phyloP scores from a whole-genome alignment of 2,888 invertebrate genomes.

The Megaustenia siamemsis region DNA sequence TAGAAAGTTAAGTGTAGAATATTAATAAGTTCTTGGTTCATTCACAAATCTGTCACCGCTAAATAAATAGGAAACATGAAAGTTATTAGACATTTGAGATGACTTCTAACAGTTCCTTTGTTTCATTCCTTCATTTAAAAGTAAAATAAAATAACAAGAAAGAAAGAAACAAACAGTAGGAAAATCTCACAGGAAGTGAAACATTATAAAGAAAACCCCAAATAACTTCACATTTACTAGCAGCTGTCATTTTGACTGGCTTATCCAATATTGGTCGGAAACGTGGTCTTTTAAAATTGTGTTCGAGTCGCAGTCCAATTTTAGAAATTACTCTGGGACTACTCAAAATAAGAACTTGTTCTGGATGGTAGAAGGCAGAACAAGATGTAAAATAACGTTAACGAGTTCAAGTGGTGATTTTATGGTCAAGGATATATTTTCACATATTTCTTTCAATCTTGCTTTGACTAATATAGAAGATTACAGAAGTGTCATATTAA shows the following conservation, averaged over 20 bases:
- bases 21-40: too few species aligned
- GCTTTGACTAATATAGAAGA: too few species aligned
- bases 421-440: too few species aligned
- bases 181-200: neutral
- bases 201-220: neutral
- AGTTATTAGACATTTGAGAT: too few species aligned
- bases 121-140: too few species aligned
- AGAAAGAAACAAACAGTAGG: neutral
- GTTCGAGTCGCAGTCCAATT: neutral
- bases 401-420: neutral
- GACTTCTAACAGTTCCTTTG: too few species aligned
- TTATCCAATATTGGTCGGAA: neutral
- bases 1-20: too few species aligned
- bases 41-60: too few species aligned
- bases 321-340: neutral
- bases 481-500: too few species aligned
- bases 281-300: neutral
- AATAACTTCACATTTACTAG: constrained; percentile 5
- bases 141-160: too few species aligned
- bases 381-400: neutral
- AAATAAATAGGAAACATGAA: too few species aligned
- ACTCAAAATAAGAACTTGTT: neutral
- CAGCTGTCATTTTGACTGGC: neutral
- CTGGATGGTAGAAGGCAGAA: neutral
- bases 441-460: too few species aligned